phyloP scores from a whole-genome alignment of 2,797 vertebrate genomes.

The Dromococcyx pavoninus region DNA sequence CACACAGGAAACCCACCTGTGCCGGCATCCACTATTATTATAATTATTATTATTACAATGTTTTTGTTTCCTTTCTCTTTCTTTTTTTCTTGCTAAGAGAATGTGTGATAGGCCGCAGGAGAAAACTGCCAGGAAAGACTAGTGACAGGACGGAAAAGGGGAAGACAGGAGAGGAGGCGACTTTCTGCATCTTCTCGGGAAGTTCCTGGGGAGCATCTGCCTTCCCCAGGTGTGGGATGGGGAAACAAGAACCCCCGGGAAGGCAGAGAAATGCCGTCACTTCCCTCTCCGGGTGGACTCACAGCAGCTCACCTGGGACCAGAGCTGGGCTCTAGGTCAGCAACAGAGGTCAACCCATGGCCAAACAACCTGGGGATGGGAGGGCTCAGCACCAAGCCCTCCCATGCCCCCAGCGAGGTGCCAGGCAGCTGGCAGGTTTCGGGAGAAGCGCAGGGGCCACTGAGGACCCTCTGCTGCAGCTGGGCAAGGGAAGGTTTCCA shows the following conservation, averaged over 20 bases:
- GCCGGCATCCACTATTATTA: constrained; percentile 57
- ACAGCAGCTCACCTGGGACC: not conserved
- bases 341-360: not conserved
- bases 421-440: not conserved
- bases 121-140: constrained; percentile 17
- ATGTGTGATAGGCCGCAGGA: constrained; percentile 1
- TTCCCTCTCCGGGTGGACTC: not conserved
- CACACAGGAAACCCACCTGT: constrained; percentile 26
- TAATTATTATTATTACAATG: constrained; percentile 14
- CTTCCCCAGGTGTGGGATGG: not conserved
- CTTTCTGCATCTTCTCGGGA: not conserved
- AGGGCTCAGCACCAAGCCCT: not conserved
- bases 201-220: not conserved
- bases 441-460: not conserved
- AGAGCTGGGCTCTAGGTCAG: not conserved
- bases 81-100: not conserved
- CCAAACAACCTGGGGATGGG: fast-evolving
- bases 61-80: constrained; percentile 6
- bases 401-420: not conserved
- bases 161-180: not conserved
- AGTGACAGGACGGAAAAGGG: not conserved
- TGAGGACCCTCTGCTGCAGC: not conserved
- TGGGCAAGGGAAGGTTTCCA: not conserved
- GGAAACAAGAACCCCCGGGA: not conserved
- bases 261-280: not conserved